Conservation (phyloP, 23 tunicate genomes). For the Trididemnum miniatum region DNA sequence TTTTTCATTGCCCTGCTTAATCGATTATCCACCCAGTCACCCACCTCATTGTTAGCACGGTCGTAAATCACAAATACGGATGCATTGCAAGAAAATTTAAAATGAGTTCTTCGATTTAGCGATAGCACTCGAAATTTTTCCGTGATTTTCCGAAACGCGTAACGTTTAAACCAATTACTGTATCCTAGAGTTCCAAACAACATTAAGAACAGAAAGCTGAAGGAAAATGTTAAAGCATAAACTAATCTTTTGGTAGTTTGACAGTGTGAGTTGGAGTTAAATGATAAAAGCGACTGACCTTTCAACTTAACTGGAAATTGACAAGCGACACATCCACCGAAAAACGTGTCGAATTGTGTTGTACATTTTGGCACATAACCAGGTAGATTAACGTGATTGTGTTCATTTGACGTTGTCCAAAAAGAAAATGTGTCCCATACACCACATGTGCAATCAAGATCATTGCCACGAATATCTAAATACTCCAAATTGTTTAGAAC, state of each 20-base stretch:
- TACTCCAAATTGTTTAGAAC: neutral
- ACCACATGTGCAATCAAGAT: neutral
- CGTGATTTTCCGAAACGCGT: neutral
- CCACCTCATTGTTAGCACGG: neutral
- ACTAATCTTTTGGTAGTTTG: no score
- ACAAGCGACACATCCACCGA: neutral
- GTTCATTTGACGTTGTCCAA: neutral
- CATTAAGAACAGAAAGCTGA: neutral
- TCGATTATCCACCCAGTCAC: neutral
- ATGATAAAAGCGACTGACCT: neutral
- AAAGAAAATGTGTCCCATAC: neutral
- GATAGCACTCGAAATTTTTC: neutral
- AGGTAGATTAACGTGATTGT: neutral
- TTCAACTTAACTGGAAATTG: neutral
- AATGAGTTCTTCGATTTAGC: neutral
- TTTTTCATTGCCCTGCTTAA: neutral
- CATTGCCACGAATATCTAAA: neutral
- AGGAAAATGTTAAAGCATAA: neutral
- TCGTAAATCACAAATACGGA: neutral
- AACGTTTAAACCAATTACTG: neutral
- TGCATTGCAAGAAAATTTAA: no score
- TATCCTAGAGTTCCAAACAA: neutral
- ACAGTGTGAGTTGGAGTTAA: neutral
- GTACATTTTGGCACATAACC: neutral
- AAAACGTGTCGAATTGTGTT: neutral